A percentile compares a stretch with the other conserved stretches of the same genome.
Conservation (phyloP, 64 coral and sea anemone species). For the Dendrophyllia cribrosa region DNA sequence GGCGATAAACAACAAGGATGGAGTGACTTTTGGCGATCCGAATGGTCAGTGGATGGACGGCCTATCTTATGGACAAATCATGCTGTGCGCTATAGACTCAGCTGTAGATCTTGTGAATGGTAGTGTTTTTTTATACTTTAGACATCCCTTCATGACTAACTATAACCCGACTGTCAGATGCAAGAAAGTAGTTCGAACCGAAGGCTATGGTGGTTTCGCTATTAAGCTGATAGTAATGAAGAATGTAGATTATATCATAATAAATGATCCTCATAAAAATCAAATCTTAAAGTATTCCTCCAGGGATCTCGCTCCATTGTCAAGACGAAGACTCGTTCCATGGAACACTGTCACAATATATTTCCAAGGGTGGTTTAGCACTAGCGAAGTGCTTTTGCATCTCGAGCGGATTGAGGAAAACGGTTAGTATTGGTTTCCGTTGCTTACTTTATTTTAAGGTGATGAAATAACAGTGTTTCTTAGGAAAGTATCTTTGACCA, state of each 20-base stretch:
- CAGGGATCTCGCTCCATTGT: background rate
- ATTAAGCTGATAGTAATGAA: background rate
- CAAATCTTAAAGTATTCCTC: background rate
- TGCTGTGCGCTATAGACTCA: background rate
- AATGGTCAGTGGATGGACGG: background rate
- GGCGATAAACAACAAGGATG: background rate
- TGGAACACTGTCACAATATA: background rate
- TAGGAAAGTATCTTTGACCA: background rate
- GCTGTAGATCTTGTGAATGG: background rate
- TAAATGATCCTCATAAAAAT: background rate
- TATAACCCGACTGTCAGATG: background rate
- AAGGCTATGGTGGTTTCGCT: background rate
- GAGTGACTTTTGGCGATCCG: background rate
- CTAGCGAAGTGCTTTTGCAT: conserved; percentile 1
- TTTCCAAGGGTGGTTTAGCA: background rate
- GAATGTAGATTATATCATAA: background rate
- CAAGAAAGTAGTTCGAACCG: background rate
- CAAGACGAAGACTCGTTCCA: background rate
- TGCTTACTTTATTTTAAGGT: background rate
- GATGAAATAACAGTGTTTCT: background rate
- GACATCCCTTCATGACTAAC: background rate
- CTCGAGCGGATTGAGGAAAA: background rate
- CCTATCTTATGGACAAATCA: background rate
- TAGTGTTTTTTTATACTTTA: background rate
- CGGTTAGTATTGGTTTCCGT: background rate